These are phyloP conservation scores for Palythoa caribaeorum DNA, from an alignment of 92 coral and sea anemone species.

Conservation along the genomic window DNA sequence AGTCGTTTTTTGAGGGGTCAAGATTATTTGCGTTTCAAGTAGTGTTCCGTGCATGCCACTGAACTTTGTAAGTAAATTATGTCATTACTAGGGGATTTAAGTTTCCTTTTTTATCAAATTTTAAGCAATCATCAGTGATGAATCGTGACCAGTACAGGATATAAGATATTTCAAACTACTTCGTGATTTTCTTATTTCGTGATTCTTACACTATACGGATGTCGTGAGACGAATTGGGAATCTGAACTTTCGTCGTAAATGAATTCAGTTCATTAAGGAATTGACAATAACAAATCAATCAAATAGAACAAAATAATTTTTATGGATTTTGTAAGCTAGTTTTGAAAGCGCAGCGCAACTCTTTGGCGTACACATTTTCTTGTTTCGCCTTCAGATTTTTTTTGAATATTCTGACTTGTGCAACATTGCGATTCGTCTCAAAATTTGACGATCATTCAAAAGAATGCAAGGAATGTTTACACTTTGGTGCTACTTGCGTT, in stretches of 20 bases:
- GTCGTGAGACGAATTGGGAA: not conserved
- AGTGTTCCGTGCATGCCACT: not conserved
- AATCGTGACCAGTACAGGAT: slow-evolving; percentile 4
- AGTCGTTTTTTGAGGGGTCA: not conserved
- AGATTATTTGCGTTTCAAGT: not conserved
- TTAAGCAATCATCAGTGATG: not conserved
- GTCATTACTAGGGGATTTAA: not conserved
- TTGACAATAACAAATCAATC: slow-evolving; percentile 20
- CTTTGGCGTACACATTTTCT: not conserved
- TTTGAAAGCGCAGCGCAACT: not conserved
- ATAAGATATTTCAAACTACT: not conserved
- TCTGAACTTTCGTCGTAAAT: not conserved
- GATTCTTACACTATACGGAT: not conserved
- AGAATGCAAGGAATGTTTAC: slow-evolving; percentile 33
- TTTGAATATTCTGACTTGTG: not conserved
- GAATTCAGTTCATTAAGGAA: not conserved
- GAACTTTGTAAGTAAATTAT: slow-evolving; percentile 3
- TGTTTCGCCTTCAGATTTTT: not conserved
- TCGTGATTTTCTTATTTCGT: not conserved
- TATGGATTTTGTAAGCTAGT: not conserved
- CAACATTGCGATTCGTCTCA: not conserved
- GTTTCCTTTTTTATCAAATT: not conserved
- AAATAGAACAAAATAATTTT: slow-evolving; percentile 10
- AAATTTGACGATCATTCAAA: slow-evolving; percentile 26
- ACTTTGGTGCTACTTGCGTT: slow-evolving; percentile 18